Evolutionary conservation across 2,888 invertebrate species (phyloP).

Genomic region (Cheiracanthium punctorium): DNA sequence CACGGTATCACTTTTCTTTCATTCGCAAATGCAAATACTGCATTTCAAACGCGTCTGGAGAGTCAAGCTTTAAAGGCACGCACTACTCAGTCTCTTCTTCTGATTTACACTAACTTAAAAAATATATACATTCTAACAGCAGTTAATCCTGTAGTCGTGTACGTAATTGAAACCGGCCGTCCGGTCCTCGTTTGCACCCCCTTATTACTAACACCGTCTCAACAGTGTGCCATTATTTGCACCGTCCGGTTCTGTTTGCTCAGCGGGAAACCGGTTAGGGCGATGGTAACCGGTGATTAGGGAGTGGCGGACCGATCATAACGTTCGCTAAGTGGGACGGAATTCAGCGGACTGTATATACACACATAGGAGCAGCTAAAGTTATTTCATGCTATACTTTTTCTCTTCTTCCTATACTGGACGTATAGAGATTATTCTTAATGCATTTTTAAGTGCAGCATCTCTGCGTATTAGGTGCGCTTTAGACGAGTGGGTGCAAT

Average conservation of each 20-base stretch:
- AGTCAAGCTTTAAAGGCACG: no score
- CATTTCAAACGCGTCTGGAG: no score
- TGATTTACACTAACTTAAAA: not conserved
- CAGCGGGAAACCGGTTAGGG: not conserved
- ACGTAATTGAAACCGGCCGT: constrained; percentile 5
- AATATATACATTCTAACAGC: not conserved
- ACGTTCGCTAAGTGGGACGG: not conserved
- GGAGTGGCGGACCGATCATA: not conserved
- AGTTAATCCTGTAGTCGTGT: not conserved
- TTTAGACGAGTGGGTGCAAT: not conserved
- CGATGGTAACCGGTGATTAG: not conserved
- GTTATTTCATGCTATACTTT: not conserved
- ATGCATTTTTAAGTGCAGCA: not conserved
- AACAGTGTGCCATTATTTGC: not conserved
- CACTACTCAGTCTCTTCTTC: not conserved
- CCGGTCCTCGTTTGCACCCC: not conserved
- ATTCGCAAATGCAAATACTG: no score
- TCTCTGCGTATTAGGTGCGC: not conserved
- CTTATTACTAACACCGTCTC: constrained; percentile 6
- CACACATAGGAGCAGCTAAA: no score
- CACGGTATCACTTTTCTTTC: no score
- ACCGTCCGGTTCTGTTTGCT: not conserved
- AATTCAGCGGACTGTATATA: not conserved
- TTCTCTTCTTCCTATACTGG: not conserved
- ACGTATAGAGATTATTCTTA: not conserved